Conservation (phyloP, 2,888 invertebrate species). For the Amphipoea lucens region DNA sequence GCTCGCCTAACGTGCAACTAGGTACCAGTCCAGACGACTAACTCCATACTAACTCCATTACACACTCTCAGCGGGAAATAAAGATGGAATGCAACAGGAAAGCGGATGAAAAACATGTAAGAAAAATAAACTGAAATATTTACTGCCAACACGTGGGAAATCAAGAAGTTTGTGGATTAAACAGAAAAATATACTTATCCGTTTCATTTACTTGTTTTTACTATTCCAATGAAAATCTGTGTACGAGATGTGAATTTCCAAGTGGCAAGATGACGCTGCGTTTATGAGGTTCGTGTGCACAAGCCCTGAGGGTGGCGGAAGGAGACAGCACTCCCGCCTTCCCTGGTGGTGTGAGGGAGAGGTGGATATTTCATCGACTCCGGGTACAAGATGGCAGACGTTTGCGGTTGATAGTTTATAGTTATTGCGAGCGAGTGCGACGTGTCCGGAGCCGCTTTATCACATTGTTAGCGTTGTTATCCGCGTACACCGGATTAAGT, state of each 20-base stretch:
- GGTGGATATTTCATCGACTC: slow-evolving; percentile 86
- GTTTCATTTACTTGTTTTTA: slow-evolving; percentile 58
- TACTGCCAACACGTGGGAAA: slow-evolving; percentile 36
- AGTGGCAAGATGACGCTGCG: slow-evolving; percentile 66
- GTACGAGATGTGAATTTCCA: slow-evolving; percentile 64
- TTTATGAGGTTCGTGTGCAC: slow-evolving; percentile 75
- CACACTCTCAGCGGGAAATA: slow-evolving; percentile 29
- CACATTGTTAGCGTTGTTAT: slow-evolving; percentile 90
- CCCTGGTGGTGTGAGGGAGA: slow-evolving; percentile 80
- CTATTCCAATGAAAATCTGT: slow-evolving; percentile 67
- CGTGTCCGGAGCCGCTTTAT: slow-evolving; percentile 87
- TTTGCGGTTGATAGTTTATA: slow-evolving; percentile 90
- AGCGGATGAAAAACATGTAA: slow-evolving; percentile 33
- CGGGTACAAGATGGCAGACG: slow-evolving; percentile 89
- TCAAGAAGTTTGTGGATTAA: slow-evolving; percentile 38
- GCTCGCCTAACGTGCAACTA: slow-evolving; percentile 59
- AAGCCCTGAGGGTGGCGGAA: slow-evolving; percentile 73
- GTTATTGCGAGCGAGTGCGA: slow-evolving; percentile 89
- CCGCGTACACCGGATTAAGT: slow-evolving; percentile 87
- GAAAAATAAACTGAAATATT: slow-evolving; percentile 37
- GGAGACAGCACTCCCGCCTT: slow-evolving; percentile 73
- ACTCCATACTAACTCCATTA: slow-evolving; percentile 38
- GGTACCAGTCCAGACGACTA: slow-evolving; percentile 62
- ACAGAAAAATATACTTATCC: slow-evolving; percentile 49
- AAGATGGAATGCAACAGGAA: slow-evolving; percentile 46